Percentiles rank a stretch among this genome's conserved stretches.
Evolutionary conservation across 2,888 invertebrate species (phyloP).

Genomic region (Dichetophora obliterata): DNA sequence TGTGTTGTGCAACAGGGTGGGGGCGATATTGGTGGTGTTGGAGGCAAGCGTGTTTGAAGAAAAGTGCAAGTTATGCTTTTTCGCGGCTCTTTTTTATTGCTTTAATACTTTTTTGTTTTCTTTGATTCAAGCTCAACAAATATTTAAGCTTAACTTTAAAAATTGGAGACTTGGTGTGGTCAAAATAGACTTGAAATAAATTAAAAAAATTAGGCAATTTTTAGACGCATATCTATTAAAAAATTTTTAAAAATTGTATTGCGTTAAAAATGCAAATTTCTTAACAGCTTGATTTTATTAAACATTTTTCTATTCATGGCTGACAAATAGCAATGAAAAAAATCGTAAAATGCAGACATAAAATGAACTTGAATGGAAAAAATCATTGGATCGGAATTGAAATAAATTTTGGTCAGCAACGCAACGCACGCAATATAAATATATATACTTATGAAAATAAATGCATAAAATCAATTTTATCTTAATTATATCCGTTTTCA

Average conservation of each 20-base stretch:
- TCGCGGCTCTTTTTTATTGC: too few species aligned
- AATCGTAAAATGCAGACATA: background rate
- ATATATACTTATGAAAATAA: background rate
- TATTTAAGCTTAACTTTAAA: too few species aligned
- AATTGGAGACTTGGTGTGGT: too few species aligned
- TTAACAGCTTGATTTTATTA: too few species aligned
- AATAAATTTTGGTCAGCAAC: constrained; percentile 28
- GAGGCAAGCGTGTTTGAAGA: background rate
- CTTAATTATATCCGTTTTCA: constrained; percentile 17
- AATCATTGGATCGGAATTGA: background rate
- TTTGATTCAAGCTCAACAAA: too few species aligned
- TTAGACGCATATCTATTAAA: too few species aligned
- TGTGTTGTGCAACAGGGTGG: background rate
- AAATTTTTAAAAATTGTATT: too few species aligned
- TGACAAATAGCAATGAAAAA: background rate
- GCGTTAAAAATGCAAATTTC: too few species aligned
- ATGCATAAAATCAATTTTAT: constrained; percentile 5
- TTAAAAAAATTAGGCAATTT: too few species aligned
- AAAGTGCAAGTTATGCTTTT: constrained; percentile 11
- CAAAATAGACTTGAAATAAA: too few species aligned
- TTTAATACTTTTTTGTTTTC: too few species aligned
- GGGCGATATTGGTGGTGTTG: background rate
- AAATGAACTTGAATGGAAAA: background rate
- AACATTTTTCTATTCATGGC: too few species aligned
- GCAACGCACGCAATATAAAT: background rate